These are phyloP conservation scores for Triplophysa rosa DNA, from an alignment of 2,113 vertebrate species.

Conservation along the genomic window DNA sequence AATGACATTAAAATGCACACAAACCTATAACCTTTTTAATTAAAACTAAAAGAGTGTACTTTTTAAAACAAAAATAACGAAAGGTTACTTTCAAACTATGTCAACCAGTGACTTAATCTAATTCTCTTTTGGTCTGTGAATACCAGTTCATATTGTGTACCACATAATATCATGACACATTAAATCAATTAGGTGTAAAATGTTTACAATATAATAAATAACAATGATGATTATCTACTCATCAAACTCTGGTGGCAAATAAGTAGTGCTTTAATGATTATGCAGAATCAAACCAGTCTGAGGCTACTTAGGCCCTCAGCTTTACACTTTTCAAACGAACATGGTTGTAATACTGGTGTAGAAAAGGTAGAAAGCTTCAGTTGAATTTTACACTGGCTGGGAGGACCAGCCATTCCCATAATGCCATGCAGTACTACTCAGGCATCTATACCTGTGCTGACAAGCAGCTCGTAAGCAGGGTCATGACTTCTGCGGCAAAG, in stretches of 20 bases:
- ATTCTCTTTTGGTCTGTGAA: slow-evolving; percentile 3
- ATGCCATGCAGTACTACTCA: slow-evolving; percentile 63
- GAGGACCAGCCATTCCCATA: slow-evolving; percentile 26
- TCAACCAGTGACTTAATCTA: slow-evolving; percentile 26
- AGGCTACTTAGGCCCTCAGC: slow-evolving; percentile 18
- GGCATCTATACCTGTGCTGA: slow-evolving; percentile 84
- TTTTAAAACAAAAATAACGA: neutral
- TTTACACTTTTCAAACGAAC: slow-evolving; percentile 3
- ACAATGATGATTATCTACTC: neutral
- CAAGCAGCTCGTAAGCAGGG: slow-evolving; percentile 88
- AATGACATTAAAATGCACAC: neutral
- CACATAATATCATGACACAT: slow-evolving; percentile 17
- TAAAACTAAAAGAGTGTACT: neutral
- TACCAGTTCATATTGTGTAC: neutral
- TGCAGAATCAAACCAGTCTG: neutral
- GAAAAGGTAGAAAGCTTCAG: slow-evolving; percentile 2
- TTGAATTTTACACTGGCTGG: neutral
- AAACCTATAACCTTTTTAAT: neutral
- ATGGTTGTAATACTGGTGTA: slow-evolving; percentile 21
- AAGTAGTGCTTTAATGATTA: slow-evolving; percentile 13
- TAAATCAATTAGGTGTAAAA: slow-evolving; percentile 22
- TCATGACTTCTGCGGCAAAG: slow-evolving; percentile 86
- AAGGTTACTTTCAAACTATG: neutral
- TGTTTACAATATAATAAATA: slow-evolving; percentile 25
- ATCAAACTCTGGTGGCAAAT: neutral